Percentiles rank a stretch among this genome's conserved stretches.
Conservation (phyloP, 2,888 invertebrate species). For the Adineta ricciae region DNA sequence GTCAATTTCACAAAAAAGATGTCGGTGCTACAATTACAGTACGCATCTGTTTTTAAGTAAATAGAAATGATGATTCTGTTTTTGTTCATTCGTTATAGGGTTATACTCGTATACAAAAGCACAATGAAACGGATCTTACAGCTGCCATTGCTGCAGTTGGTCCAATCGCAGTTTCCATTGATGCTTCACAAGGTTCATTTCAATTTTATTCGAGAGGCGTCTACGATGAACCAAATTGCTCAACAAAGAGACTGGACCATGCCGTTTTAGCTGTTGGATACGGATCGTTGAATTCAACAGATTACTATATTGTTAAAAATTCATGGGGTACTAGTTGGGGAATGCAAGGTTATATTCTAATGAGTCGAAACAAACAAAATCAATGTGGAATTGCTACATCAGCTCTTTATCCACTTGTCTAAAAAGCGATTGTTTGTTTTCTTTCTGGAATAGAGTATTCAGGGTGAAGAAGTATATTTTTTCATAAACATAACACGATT, state of each 20-base stretch:
- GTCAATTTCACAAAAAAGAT: conserved; percentile 34
- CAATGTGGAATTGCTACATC: conserved; percentile 73
- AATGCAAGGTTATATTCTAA: conserved; percentile 56
- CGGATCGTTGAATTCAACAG: background rate
- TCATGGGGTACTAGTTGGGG: conserved; percentile 26
- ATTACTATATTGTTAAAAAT: conserved; percentile 29
- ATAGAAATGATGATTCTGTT: too few species aligned
- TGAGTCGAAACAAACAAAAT: conserved; percentile 71
- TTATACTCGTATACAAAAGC: conserved; percentile 24
- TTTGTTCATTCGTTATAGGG: too few species aligned
- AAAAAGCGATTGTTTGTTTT: too few species aligned
- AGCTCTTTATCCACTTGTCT: conserved; percentile 76
- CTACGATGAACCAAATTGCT: conserved; percentile 22
- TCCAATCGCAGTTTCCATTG: conserved; percentile 28
- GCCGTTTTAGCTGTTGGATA: conserved; percentile 27
- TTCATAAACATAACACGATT: too few species aligned
- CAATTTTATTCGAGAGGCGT: too few species aligned
- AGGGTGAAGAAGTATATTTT: too few species aligned
- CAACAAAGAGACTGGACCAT: conserved; percentile 11
- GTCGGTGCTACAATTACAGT: conserved; percentile 35
- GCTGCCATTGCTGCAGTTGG: conserved; percentile 16
- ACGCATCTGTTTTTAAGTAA: too few species aligned
- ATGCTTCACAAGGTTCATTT: conserved; percentile 16
- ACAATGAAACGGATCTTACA: conserved; percentile 8
- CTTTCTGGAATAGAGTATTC: too few species aligned